Percentiles rank a stretch among this genome's conserved stretches.
Conservation (phyloP, 2,888 invertebrate genomes). For the Drosophila planitibia region DNA sequence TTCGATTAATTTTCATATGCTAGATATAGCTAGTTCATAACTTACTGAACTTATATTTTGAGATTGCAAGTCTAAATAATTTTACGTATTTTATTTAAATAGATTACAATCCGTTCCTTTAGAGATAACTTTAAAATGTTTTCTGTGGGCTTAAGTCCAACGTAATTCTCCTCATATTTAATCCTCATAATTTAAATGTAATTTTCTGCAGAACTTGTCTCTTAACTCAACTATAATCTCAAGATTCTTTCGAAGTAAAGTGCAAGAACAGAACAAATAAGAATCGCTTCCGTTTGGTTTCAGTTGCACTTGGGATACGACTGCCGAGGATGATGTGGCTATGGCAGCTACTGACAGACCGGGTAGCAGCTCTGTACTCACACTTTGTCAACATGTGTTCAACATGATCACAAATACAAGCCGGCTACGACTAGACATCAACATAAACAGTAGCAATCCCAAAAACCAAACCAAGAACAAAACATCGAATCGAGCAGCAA, state of each 20-base stretch:
- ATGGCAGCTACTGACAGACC: slow-evolving; percentile 30
- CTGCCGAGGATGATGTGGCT: slow-evolving; percentile 29
- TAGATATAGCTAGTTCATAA: slow-evolving; percentile 6
- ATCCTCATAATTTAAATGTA: not conserved
- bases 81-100: not conserved
- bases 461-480: slow-evolving; percentile 3
- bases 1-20: not conserved
- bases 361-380: slow-evolving; percentile 30
- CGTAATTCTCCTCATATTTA: not conserved
- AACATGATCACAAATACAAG: slow-evolving; percentile 70
- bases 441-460: slow-evolving; percentile 49
- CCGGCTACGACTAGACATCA: slow-evolving; percentile 58
- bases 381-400: slow-evolving; percentile 76
- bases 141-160: not conserved
- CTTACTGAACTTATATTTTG: not conserved
- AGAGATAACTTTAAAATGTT: not conserved
- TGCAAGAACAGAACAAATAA: slow-evolving; percentile 9
- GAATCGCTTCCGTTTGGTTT: slow-evolving; percentile 72
- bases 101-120: not conserved
- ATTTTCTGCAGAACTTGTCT: not conserved
- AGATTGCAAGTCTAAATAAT: not conserved
- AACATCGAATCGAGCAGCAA: slow-evolving; percentile 4
- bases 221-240: not conserved
- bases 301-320: slow-evolving; percentile 58
- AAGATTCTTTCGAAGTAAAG: slow-evolving; percentile 17